Evolutionary conservation across 2,888 invertebrate genomes (phyloP).

Genomic region (Perizoma affinitatum): DNA sequence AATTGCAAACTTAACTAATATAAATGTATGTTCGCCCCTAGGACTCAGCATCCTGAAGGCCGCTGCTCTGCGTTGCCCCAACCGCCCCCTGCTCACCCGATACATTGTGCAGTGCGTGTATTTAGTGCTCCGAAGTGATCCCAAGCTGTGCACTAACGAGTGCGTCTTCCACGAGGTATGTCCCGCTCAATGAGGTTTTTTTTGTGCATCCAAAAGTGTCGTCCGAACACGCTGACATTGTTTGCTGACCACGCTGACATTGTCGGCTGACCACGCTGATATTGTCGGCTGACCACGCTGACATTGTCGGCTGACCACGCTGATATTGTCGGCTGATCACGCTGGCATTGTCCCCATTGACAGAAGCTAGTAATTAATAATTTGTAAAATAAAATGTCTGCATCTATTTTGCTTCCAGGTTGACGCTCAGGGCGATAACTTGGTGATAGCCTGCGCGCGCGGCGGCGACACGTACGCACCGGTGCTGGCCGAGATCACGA

Average conservation of each 20-base stretch:
- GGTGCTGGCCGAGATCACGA: slow-evolving; percentile 49
- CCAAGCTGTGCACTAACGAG: slow-evolving; percentile 23
- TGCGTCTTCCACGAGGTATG: slow-evolving; percentile 68
- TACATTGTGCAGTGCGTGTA: slow-evolving; percentile 62
- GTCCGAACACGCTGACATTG: too few relatives aligned
- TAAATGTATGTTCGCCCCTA: slow-evolving; percentile 33
- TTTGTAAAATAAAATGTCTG: not conserved
- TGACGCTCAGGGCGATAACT: slow-evolving; percentile 65
- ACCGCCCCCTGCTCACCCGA: slow-evolving; percentile 59
- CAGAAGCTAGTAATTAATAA: not conserved
- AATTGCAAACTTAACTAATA: too few relatives aligned
- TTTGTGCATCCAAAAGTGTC: too few relatives aligned
- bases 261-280: too few relatives aligned
- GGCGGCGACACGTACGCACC: slow-evolving; percentile 62
- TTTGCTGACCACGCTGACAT: too few relatives aligned
- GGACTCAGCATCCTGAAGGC: slow-evolving; percentile 65
- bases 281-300: too few relatives aligned
- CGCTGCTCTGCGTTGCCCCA: slow-evolving; percentile 60
- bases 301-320: too few relatives aligned
- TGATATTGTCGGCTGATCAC: too few relatives aligned
- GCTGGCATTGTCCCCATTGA: too few relatives aligned
- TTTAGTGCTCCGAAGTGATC: slow-evolving; percentile 32
- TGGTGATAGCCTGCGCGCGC: slow-evolving; percentile 66
- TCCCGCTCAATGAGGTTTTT: not conserved
- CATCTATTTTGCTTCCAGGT: slow-evolving; percentile 47